Percentiles rank a stretch among this genome's conserved stretches.
Conservation (phyloP, 2,888 invertebrate genomes). For the Theodoxus fluviatilis region DNA sequence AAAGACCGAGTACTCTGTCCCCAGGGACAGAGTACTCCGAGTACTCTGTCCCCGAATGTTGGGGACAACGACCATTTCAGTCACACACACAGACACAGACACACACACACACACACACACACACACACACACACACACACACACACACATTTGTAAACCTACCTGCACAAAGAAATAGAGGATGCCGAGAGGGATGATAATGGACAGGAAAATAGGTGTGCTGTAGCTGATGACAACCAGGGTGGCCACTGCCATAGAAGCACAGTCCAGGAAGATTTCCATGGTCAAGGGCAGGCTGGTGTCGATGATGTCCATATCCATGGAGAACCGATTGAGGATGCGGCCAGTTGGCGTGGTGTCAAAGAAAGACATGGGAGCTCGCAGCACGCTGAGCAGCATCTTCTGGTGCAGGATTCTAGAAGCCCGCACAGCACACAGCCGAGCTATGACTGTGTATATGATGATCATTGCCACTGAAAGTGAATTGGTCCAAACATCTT, state of each 20-base stretch:
- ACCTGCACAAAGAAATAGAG: conserved; percentile 65
- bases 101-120: conserved; percentile 8
- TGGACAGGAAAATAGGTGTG: conserved; percentile 58
- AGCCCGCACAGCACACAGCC: conserved; percentile 50
- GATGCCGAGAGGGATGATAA: conserved; percentile 59
- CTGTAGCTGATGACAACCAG: conserved; percentile 63
- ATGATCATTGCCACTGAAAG: conserved; percentile 47
- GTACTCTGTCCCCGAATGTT: no score
- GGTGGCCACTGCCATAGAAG: conserved; percentile 54
- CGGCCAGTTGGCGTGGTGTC: conserved; percentile 66
- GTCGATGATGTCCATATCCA: conserved; percentile 53
- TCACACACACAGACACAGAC: no score
- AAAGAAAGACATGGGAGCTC: conserved; percentile 61
- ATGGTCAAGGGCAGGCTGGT: conserved; percentile 39
- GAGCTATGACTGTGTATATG: conserved; percentile 42
- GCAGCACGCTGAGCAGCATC: conserved; percentile 53
- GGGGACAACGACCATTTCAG: no score
- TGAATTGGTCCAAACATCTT: neutral
- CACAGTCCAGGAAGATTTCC: conserved; percentile 44
- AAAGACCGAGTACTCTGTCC: no score
- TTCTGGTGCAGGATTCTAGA: conserved; percentile 48
- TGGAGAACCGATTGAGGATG: conserved; percentile 62
- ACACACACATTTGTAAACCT: conserved; percentile 23
- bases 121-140: no score
- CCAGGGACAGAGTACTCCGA: no score